phyloP scores from a whole-genome alignment of 2,888 invertebrate genomes.

The Conistra vaccinii region DNA sequence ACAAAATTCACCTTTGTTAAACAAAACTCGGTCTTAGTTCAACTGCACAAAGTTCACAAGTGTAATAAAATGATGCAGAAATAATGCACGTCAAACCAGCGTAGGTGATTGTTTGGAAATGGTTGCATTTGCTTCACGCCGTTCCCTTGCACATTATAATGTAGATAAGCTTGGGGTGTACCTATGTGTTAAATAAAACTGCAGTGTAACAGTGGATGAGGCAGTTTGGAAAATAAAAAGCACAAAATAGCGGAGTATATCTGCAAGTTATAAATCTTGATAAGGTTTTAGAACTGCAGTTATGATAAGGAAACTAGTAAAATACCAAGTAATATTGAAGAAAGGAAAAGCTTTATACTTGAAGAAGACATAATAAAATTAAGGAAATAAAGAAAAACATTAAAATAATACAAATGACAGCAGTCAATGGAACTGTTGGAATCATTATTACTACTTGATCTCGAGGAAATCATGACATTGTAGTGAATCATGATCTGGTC shows the following conservation, averaged over 20 bases:
- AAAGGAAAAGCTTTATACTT: background rate
- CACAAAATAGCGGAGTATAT: slow-evolving; percentile 15
- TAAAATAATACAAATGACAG: slow-evolving; percentile 30
- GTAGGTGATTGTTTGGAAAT: slow-evolving; percentile 82
- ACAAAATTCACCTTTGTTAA: slow-evolving; percentile 54
- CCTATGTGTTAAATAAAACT: slow-evolving; percentile 60
- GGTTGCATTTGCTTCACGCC: slow-evolving; percentile 76
- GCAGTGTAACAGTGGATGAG: slow-evolving; percentile 60
- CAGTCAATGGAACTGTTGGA: slow-evolving; percentile 22
- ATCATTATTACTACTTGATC: slow-evolving; percentile 8
- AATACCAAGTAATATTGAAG: background rate
- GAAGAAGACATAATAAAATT: slow-evolving; percentile 7
- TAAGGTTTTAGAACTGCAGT: slow-evolving; percentile 15
- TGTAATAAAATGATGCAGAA: slow-evolving; percentile 57
- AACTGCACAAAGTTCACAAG: slow-evolving; percentile 56
- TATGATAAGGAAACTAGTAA: slow-evolving; percentile 9
- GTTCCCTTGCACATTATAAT: slow-evolving; percentile 66
- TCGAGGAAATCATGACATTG: background rate
- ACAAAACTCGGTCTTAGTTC: slow-evolving; percentile 49
- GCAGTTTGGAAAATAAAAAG: slow-evolving; percentile 50
- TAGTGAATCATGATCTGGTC: slow-evolving; percentile 16
- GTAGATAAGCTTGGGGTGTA: slow-evolving; percentile 62
- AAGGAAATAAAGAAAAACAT: slow-evolving; percentile 16
- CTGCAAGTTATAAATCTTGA: slow-evolving; percentile 17
- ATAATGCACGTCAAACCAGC: slow-evolving; percentile 81